Base-by-base conservation (phyloP, 2,113 vertebrate genomes). In the Epinephelus fuscoguttatus region DNA sequence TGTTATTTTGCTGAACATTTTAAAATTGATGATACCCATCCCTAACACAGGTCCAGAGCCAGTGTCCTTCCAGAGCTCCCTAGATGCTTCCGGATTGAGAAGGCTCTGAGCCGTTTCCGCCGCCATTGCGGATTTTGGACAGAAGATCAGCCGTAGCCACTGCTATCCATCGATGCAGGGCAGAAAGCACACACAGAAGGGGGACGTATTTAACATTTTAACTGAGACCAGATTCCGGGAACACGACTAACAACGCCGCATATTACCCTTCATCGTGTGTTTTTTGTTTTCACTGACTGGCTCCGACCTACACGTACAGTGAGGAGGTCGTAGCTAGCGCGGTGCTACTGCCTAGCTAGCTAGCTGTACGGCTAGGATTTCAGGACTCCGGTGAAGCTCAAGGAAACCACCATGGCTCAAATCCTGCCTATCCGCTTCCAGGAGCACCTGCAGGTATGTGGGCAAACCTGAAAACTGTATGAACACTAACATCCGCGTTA, bases 361-460 rank as follows among this genome's bases (percentile, higher is more conserved):
- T 94, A 93, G 93, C 93, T 85, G 79, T 25, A 83, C 86, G 84
- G 93, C 93, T 91, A 91, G 47, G 84, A 84, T 86, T 86, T 84
- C 91, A 86, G 89, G 89, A 94, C 90, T 89, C 90, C 78, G 86
- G 89, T 92, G 94, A 93, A 93, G 84, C 84, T 76, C 62, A 81
- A 93, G 90, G 88, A 88, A 92, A 91, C 91, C 94, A 88, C 91
- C 95, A 99, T 99, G 98, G 97, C 98, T 90, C 98, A 99, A 85
- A 99, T 99, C 75, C 94, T 99, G 68, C 98, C 98, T 60, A 99
- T 99, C 93, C 98, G 98, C 92, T 99, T 99, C 94, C 98, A 99
- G 96, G 97, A 98, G 96, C 97, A 97, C 70, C 95, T 98, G 89
- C 96, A 97, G 96, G 95, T 96, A 94, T 80, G 94, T 69, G 7